Conservation (phyloP, 2,797 vertebrate genomes). For the Esox masquinongy region DNA sequence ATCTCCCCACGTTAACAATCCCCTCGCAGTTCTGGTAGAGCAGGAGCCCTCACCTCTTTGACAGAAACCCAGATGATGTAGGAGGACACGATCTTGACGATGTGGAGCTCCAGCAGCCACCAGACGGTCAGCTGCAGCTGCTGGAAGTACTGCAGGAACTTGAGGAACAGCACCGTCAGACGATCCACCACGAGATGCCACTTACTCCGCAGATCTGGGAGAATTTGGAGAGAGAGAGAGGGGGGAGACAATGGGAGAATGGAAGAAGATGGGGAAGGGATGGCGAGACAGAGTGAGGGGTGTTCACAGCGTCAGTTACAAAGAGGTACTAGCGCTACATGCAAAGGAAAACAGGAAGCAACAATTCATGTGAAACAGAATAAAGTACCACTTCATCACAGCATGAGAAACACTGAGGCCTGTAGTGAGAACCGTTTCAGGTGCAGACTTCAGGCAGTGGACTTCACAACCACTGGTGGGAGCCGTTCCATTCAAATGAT, state of each 20-base stretch:
- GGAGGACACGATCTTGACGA: slow-evolving; percentile 89
- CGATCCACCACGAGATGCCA: slow-evolving; percentile 93
- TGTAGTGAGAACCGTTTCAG: not conserved
- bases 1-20: not conserved
- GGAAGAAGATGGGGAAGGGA: not conserved
- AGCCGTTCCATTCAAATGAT: not conserved
- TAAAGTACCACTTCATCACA: too few species aligned
- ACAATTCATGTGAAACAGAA: too few species aligned
- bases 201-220: slow-evolving; percentile 85
- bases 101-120: slow-evolving; percentile 94
- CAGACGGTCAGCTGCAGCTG: slow-evolving; percentile 89
- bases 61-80: slow-evolving; percentile 94
- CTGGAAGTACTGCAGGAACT: slow-evolving; percentile 88
- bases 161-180: slow-evolving; percentile 88
- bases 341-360: not conserved
- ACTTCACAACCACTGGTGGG: not conserved
- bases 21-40: not conserved
- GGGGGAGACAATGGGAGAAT: not conserved
- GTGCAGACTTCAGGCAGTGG: not conserved
- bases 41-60: slow-evolving; percentile 82
- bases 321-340: not conserved
- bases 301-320: not conserved
- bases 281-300: too few species aligned
- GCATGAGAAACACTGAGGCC: too few species aligned
- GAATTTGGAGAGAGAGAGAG: not conserved